Evolutionary conservation across 2,113 vertebrate genomes (phyloP), one percentile per base, ranked within the genome.

Genomic region (Scartelaos histophorus): DNA sequence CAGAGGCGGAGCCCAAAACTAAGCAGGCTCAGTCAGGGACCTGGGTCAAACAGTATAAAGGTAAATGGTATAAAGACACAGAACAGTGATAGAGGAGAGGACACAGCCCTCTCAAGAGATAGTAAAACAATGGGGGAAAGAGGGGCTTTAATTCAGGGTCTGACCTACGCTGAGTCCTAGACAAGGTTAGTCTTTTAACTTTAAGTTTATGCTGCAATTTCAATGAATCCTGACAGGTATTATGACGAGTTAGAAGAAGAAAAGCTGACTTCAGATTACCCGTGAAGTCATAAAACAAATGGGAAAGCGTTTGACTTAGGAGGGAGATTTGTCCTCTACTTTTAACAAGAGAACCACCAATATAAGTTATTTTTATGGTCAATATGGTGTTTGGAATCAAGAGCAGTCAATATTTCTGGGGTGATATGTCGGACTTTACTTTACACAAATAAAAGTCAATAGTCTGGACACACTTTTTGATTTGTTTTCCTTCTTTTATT

Each of bases 131-230:
- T 25, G 57, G 12, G 19, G 34, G 70, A 68, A 67, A 73, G 70
- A n/a, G 21, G 62, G 61, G 1, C 15, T 74, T 78, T 71, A 69
- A 75, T 61, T 62, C 5, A 67, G 53, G 29, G 19, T 68, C 16
- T 74, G 71, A 61, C 46, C 69, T 79, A 45, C 24, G 72, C 1
- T 51, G 66, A 12, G 16, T 12, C 0, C 5, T 24, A 58, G 19
- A 12, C n/a, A 75, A 67, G 35, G 1, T 71, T 64, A 65, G 57
- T 74, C 46, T 15, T 34, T 79, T 19, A 38, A 53, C 35, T 54
- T 53, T 66, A 49, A 73, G 22, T 53, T 62, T 65, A 13, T 19
- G 6, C 38, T 24, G 34, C 78, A 43, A 67, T 74, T 15, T 69
- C 49, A 71, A 72, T 73, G 29, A 71, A 43, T 49, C 70, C 11